Evolutionary conservation across 2,113 vertebrate species (phyloP), one percentile per base, ranked within the genome.

Genomic region (Nicator chloris): DNA sequence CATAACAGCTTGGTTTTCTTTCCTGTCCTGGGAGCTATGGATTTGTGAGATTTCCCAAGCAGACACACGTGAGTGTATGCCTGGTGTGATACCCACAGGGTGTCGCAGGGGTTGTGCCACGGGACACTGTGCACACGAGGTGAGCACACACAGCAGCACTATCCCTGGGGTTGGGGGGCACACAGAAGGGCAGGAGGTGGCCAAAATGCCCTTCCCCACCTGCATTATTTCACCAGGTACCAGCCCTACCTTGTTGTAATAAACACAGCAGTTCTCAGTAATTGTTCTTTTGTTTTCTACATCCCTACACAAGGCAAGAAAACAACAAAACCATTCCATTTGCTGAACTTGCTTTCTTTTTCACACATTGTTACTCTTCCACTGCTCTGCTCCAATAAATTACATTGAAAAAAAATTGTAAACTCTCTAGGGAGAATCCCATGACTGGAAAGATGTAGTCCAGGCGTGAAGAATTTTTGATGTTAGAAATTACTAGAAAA

Each of bases 121-220:
- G 49, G 27, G 63, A 49, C 0, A 1, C 59, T 39, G 35, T 7
- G 5, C 18, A 0, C 28, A 10, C 0, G 0, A 54, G 75, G 57
- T 51, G 4, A 0, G 27, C 27, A 44, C 24, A 14, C 16, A 4
- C 33, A n/a, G 53, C 33, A 76, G 44, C 16, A 2, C 44, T 26
- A 1, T 16, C 24, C 27, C 31, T n/a, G 31, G 53, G 31, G 11
- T 2, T 28, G 9, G 0, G 3, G 49, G 37, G 15, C 30, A 24
- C 16, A 9, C 19, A 35, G 47, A 33, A 21, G 39, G 26, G 18
- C 61, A 79, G 30, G 61, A 51, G 22, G 4, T 37, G 24, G 17
- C 66, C 56, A 64, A 69, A 73, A 45, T 37, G 28, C 28, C 51
- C 45, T 54, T 47, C 26, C 37, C n/a, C 13, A 65, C 13, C 12